Percentiles rank a stretch among this genome's conserved stretches.
Conservation (phyloP, 1,140 invertebrate species). For the Lordiphosa clarofinis region DNA sequence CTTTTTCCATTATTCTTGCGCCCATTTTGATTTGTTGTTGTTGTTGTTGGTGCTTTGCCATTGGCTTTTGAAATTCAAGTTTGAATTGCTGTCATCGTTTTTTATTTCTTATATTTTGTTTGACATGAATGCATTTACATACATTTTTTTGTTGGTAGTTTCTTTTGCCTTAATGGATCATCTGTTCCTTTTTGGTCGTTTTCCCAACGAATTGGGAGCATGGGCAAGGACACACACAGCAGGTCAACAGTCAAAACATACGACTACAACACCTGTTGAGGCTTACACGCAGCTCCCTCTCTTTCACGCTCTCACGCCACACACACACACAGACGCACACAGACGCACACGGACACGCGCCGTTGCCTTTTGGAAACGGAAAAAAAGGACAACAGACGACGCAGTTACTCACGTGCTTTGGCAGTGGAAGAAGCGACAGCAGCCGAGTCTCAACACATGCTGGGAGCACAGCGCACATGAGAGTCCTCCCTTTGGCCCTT, state of each 20-base stretch:
- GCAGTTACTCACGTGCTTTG: conserved; percentile 34
- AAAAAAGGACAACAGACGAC: conserved; percentile 59
- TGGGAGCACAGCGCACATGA: conserved; percentile 18
- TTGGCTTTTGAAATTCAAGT: conserved; percentile 63
- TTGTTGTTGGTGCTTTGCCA: conserved; percentile 60
- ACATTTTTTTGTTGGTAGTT: conserved; percentile 5
- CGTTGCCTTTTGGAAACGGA: conserved; percentile 16
- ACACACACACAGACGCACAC: background rate
- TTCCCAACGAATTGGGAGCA: conserved; percentile 33
- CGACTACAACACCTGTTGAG: conserved; percentile 66
- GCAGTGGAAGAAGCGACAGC: conserved; percentile 15
- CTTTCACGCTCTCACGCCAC: conserved; percentile 8
- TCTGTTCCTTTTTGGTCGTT: conserved; percentile 11
- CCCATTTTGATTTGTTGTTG: conserved; percentile 69
- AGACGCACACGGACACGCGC: conserved; percentile 53
- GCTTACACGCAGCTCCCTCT: conserved; percentile 22
- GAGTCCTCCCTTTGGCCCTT: background rate
- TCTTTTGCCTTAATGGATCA: conserved; percentile 1
- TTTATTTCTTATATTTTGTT: conserved; percentile 22
- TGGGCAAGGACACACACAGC: conserved; percentile 28
- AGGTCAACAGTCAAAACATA: conserved; percentile 59
- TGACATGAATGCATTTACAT: conserved; percentile 29
- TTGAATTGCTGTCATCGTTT: conserved; percentile 59
- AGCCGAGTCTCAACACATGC: conserved; percentile 26
- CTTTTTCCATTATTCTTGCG: conserved; percentile 72